Base-by-base conservation (phyloP, 2,797 vertebrate genomes). In the Lophotriccus pileatus region DNA sequence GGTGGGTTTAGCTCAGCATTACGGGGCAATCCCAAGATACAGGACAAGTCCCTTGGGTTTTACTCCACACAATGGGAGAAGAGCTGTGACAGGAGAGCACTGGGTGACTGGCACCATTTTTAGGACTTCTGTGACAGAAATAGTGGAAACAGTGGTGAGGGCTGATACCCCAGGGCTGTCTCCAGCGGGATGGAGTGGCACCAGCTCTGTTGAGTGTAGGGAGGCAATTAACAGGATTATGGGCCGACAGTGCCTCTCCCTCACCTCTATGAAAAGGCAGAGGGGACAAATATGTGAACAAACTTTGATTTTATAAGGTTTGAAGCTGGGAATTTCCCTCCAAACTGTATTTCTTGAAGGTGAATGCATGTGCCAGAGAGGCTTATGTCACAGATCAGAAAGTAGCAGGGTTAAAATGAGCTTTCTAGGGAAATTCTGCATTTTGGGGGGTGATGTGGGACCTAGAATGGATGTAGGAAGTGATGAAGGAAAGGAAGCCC, bases 271-370 rank as follows among this genome's bases (percentile, higher is more conserved):
- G 22, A 77, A 67, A 27, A 50, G 20, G 14, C 27, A 74, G 64
- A 59, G 18, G 39, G 3, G 2, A 58, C 6, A 78, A 75, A 75
- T 53, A 47, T 1, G 3, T 62, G 21, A 66, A 18, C 2, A 4
- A 9, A 10, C 7, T 91, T 49, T 7, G 12, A 3, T 93, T 89
- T 80, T 24, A 14, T 39, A 20, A 32, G 3, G 6, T 49, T 74
- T 22, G 7, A 83, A 85, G 49, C 25, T 10, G 15, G 9, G 60
- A 85, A 78, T 39, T 72, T 80, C 8, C 24, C 36, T 78, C 27
- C n/a, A 47, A 69, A 46, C 3, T 0, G 0, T 30, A 22, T 75
- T 88, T 86, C 39, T 81, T 47, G 18, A 0, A 5, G 4, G 14
- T 13, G 4, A 47, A 69, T 19, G 1, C 50, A 24, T 39, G n/a